Base-by-base conservation (phyloP, 2,797 vertebrate genomes). In the Loris lydekkerianus region DNA sequence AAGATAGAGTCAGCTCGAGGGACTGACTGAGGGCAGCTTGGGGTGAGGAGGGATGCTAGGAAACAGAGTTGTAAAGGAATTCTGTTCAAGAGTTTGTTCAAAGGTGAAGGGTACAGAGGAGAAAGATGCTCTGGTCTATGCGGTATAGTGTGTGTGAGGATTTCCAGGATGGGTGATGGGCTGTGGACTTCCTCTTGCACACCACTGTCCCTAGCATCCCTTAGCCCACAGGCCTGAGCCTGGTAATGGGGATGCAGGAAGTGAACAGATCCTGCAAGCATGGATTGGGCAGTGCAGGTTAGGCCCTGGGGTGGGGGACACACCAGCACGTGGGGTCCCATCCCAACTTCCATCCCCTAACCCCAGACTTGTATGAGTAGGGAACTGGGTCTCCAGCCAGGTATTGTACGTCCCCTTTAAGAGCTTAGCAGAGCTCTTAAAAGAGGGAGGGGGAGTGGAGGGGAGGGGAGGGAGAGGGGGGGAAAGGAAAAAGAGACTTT, bases 321-420 rank as follows among this genome's bases (percentile, higher is more conserved):
- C n/a, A 34, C 23, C 49, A 75, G 87, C 60, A 76, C 72, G 60
- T 76, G 72, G 70, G 70, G 40, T 85, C 69, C 69, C 49, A 80
- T 25, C 73, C 75, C 23, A 56, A 37, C 92, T 72, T 92, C 46
- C 13, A 31, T 63, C 83, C 46, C 65, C 43, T 85, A 67, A 67
- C 58, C 80, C n/a, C 69, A 25, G 58, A 89, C 93, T 91, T 83
- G 93, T 86, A 75, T 92, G 93, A 80, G 81, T 91, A 86, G 88
- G 94, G 96, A 95, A 94, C 67, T 87, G 85, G 95, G 73, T 96
- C 88, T 97, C 77, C 15, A 49, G 90, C 97, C 97, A 97, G 97
- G 97, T 97, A 94, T 88, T 85, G 97, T 96, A 93, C 97, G 95
- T 96, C 97, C 96, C 97, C 97, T 98, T 98, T 98, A 98, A 98